A percentile compares a stretch with the other conserved stretches of the same genome.
phyloP scores from a whole-genome alignment of 2,888 invertebrate species.

The Tetropium fuscum region DNA sequence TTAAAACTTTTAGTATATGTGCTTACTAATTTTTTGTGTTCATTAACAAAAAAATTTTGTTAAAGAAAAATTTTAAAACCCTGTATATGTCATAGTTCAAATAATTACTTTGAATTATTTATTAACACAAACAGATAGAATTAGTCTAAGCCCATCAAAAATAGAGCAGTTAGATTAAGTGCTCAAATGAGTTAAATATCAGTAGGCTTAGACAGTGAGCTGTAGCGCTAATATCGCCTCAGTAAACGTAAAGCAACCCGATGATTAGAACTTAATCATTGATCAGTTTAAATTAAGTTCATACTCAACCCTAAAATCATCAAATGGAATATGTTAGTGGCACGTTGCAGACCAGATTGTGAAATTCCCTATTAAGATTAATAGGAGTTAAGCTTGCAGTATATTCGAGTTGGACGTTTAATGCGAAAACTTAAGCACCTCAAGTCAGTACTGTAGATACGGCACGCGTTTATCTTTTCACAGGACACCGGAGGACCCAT shows the following conservation, averaged over 20 bases:
- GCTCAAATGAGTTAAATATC: too few species aligned
- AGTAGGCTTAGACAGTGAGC: too few species aligned
- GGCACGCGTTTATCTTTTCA: slow-evolving; percentile 53
- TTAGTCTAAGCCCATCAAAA: too few species aligned
- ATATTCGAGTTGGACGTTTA: slow-evolving; percentile 44
- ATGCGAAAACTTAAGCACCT: slow-evolving; percentile 48
- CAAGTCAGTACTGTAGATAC: slow-evolving; percentile 48
- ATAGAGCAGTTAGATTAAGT: too few species aligned
- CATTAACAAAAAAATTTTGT: too few species aligned
- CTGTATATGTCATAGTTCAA: too few species aligned
- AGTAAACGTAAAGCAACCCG: background rate
- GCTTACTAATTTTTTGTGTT: too few species aligned
- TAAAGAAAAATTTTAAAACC: too few species aligned
- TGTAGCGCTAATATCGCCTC: background rate
- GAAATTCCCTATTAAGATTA: slow-evolving; percentile 52
- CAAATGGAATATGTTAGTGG: slow-evolving; percentile 52
- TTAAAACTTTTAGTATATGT: too few species aligned
- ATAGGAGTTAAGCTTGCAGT: slow-evolving; percentile 49
- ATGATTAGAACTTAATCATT: slow-evolving; percentile 16
- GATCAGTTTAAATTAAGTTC: slow-evolving; percentile 35
- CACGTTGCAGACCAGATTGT: slow-evolving; percentile 37
- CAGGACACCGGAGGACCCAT: slow-evolving; percentile 47
- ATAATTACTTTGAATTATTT: too few species aligned
- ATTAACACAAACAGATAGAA: too few species aligned
- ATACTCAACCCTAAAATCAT: slow-evolving; percentile 36